Base-by-base conservation (phyloP, 2,113 vertebrate species). In the Actenoides lindsayi region DNA sequence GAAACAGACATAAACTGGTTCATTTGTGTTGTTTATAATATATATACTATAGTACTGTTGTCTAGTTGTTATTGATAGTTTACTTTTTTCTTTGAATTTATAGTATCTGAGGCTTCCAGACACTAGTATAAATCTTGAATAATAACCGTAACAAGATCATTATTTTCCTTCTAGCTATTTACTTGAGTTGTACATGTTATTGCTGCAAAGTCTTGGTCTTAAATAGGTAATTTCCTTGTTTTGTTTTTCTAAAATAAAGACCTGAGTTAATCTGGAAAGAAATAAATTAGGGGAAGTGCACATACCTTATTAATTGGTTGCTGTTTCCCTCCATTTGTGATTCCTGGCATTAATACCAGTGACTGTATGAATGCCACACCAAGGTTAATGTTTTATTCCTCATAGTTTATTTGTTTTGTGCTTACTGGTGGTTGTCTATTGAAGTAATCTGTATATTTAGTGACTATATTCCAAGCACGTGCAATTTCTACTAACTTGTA, bases 211-310 rank as follows among this genome's bases (percentile, higher is more conserved):
- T 59, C 59, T 39, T 19, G 2, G 13, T 69, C 53, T 90, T 86
- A 71, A 90, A 18, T 68, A 65, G 31, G 23, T 85, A n/a, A 86
- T 93, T 93, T 90, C 87, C 84, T 56, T 48, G 63, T 56, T 91
- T 97, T 96, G 30, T 89, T 94, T 90, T 83, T 79, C 57, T 88
- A 8, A 86, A 91, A 83, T 83, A 79, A 94, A 90, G 63, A 64
- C 33, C 16, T 85, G 67, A 89, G 85, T 89, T 85, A 74, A 69
- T 88, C n/a, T 88, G 67, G 67, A 83, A 93, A 80, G 25, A 84
- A 80, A 90, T 42, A 85, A 94, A 80, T 39, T 8, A 44, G 42
- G n/a, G 60, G 60, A 94, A 94, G 37, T 75, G 39, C 37, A 15
- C 7, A 21, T 67, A 33, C 31, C 24, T 67, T 75, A 56, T 74